Base-by-base conservation (phyloP, 2,113 vertebrate species). In the Channa argus region DNA sequence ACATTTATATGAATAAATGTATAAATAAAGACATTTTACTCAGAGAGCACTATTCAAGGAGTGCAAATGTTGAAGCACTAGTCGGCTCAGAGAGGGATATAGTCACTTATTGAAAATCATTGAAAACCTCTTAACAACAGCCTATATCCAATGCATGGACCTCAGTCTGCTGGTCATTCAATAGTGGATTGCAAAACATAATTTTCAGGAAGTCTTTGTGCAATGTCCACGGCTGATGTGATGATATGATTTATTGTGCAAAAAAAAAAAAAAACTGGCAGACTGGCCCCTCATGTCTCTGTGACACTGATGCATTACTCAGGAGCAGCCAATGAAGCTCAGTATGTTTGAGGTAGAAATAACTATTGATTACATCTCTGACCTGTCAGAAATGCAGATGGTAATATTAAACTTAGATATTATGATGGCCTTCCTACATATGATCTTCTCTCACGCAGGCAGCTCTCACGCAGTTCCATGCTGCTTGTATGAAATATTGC, bases 361-460 rank as follows among this genome's bases (percentile, higher is more conserved):
- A 86, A 88, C 84, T 88, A 88, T 89, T 87, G 91, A 94, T 93
- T 86, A 82, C 61, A 90, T 91, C 88, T 89, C 63, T 43, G 67
- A 71, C 63, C 87, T 80, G 89, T 75, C 86, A 77, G 68, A 75
- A 61, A 77, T 66, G 69, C 54, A 69, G 82, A 83, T 79, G 80
- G 53, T 86, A 85, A 88, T 89, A 86, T 92, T 75, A 56, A 71
- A 68, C 73, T 73, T 82, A 24, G 24, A 24, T 24, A 1, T 24
- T 24, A 1, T 74, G 39, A 41, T 41, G 85, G 41, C 62, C 80
- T 77, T 74, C 51, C 63, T 85, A 70, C 69, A 69, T 84, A 78
- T 72, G 71, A 74, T 49, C 37, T 44, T 46, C 75, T 68, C 70
- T 78, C 76, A 14, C 72, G 56, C 79, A 81, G 71, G 54, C 67